Evolutionary conservation across 2,113 vertebrate genomes (phyloP).

Genomic region (Crotalus tigris): DNA sequence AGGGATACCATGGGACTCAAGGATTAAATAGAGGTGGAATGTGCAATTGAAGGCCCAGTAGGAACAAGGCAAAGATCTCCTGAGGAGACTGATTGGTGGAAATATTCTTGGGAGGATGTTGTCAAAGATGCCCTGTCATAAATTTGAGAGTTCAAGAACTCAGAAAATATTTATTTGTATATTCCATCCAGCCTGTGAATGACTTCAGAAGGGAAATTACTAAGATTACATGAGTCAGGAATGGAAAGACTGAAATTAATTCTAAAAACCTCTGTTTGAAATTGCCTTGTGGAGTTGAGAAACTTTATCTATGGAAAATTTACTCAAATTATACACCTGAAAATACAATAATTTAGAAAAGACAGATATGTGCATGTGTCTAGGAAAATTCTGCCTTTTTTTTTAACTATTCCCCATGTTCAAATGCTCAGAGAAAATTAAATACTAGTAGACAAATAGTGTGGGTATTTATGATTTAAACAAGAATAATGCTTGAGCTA

Average conservation of each 20-base stretch:
- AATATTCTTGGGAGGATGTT: background rate
- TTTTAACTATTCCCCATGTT: background rate
- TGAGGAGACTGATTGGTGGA: background rate
- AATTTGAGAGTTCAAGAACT: too few relatives aligned
- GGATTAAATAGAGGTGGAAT: background rate
- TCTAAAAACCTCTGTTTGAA: background rate
- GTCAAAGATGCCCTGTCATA: background rate
- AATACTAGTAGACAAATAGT: background rate
- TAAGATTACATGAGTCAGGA: background rate
- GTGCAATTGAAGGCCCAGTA: background rate
- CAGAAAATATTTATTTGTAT: too few relatives aligned
- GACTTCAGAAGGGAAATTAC: background rate
- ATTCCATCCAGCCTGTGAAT: too few relatives aligned
- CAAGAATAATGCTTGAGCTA: background rate
- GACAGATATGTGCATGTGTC: background rate
- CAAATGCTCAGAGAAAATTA: background rate
- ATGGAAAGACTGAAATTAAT: background rate
- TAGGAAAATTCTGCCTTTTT: background rate
- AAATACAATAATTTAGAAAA: background rate
- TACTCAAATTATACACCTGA: background rate
- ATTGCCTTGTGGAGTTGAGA: background rate
- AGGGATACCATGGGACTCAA: background rate
- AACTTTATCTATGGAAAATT: background rate
- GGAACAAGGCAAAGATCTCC: background rate
- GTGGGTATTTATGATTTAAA: background rate